Conservation (phyloP, 2,888 invertebrate species). For the Teleogryllus oceanicus region DNA sequence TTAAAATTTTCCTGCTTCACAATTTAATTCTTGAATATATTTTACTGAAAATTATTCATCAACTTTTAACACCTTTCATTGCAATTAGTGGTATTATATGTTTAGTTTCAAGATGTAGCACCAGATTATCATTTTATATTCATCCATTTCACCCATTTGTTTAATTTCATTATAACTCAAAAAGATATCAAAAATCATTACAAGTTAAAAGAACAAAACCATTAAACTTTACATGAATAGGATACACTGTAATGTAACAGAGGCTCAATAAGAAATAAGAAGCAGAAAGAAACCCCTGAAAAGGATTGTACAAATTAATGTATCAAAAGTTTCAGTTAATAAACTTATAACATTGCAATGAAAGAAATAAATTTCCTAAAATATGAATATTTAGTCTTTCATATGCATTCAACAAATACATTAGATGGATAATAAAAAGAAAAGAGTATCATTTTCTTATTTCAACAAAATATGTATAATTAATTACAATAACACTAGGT, state of each 20-base stretch:
- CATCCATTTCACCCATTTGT: not conserved
- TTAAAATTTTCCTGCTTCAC: not conserved
- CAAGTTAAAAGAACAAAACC: not conserved
- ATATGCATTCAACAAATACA: not conserved
- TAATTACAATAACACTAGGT: conserved; percentile 7
- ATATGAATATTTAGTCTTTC: not conserved
- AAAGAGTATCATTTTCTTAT: conserved; percentile 2
- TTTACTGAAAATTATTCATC: not conserved
- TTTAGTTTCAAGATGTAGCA: not conserved
- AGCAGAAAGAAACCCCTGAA: not conserved
- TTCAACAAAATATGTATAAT: conserved; percentile 11
- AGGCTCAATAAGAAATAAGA: not conserved
- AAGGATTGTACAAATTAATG: not conserved
- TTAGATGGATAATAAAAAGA: not conserved
- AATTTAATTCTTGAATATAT: not conserved
- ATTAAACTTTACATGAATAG: not conserved
- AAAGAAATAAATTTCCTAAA: not conserved
- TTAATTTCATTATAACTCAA: not conserved
- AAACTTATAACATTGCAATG: conserved; percentile 6
- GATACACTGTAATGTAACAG: not conserved
- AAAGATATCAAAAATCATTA: not conserved
- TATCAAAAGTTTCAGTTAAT: not conserved
- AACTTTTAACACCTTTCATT: not conserved
- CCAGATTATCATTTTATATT: not conserved
- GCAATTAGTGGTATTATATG: conserved; percentile 2